Base-by-base conservation (phyloP, 1,140 invertebrate species). In the Eurosta solidaginis region DNA sequence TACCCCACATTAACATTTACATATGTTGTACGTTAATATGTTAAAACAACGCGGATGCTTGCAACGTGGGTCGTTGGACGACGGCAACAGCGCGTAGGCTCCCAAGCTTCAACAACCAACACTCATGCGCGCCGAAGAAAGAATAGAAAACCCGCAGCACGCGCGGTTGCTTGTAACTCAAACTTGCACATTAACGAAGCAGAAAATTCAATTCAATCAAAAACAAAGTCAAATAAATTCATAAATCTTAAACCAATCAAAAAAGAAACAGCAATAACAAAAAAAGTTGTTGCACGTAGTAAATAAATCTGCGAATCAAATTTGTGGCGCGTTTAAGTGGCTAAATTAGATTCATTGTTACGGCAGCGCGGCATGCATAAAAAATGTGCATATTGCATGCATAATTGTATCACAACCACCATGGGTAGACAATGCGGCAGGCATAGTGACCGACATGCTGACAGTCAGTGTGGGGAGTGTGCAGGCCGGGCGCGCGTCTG, bases 291-390 rank as follows among this genome's bases (percentile, higher is more conserved):
- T 68, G 59, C 59, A 68, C 59, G 59, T 68, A 40, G 59, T 68
- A 68, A 68, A 68, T 68, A 68, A 68, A 68, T 68, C 59, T 68
- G 59, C 59, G 59, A 68, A 68, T 68, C 59, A 68, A 68, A 68
- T 68, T 68, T 36, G 59, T 68, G 59, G 33, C 59, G 59, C 59
- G 59, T 33, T 68, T 40, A 33, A 68, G 59, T 68, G 33, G 33
- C 59, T 68, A 33, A 68, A 68, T 68, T 68, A 68, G 59, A 68
- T 68, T 68, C 49, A n/a, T 17, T 22, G 29, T 36, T 36, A 33
- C 33, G 59, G 29, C 29, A 20, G 29, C 17, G 59, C n/a, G n/a
- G n/a, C n/a, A n/a, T n/a, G n/a, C n/a, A n/a, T 27, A 29, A 68
- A 40, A 40, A 68, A 68, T 40, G 40, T 68, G 59, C 59, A 68